Percentiles rank a stretch among this genome's conserved stretches.
phyloP scores from a whole-genome alignment of 1,140 invertebrate genomes.

The Cephus cinctus region DNA sequence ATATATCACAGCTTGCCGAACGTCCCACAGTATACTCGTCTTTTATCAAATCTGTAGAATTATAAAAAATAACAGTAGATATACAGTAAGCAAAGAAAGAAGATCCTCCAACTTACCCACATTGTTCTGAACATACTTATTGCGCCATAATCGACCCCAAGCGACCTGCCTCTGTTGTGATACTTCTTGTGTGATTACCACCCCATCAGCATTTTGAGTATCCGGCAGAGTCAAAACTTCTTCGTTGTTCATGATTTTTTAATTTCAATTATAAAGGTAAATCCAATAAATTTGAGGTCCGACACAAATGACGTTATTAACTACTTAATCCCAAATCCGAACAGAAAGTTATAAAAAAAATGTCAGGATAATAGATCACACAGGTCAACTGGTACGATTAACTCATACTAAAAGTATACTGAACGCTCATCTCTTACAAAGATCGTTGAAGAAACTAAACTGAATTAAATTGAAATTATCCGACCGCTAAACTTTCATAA shows the following conservation, averaged over 20 bases:
- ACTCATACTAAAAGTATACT: too few species aligned
- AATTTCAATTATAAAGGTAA: too few species aligned
- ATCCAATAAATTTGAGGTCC: too few species aligned
- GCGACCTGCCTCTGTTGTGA: constrained; percentile 6
- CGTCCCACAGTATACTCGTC: constrained; percentile 41
- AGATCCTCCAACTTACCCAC: constrained; percentile 28
- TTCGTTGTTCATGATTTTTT: background rate
- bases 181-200: constrained; percentile 23
- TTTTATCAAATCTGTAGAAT: constrained; percentile 31
- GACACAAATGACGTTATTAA: too few species aligned
- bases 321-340: too few species aligned
- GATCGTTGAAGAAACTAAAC: too few species aligned
- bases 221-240: constrained; percentile 26
- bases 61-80: constrained; percentile 1
- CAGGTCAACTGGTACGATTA: too few species aligned
- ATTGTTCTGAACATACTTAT: constrained; percentile 11
- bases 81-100: background rate
- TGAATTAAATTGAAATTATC: too few species aligned
- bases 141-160: constrained; percentile 39
- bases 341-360: too few species aligned
- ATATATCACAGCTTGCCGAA: constrained; percentile 26
- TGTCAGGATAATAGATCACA: too few species aligned
- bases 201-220: constrained; percentile 32
- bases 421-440: too few species aligned
- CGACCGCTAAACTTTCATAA: too few species aligned